Base-by-base conservation (phyloP, 1,140 invertebrate species). In the Drosophila arizonae region DNA sequence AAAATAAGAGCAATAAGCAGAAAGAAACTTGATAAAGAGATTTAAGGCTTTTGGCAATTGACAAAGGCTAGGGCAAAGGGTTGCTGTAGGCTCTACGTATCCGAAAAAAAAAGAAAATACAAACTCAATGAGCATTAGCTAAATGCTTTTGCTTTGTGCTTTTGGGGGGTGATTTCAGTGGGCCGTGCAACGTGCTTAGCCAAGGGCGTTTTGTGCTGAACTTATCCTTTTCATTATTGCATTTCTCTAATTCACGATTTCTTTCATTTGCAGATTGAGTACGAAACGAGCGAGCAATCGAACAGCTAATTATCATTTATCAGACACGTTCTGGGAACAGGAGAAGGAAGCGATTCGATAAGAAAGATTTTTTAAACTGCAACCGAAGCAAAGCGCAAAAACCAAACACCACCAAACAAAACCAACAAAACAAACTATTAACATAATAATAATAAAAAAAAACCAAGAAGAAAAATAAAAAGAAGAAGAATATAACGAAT, bases 401-500 rank as follows among this genome's bases (percentile, higher is more conserved):
- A 90, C 80, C 89, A 87, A 88, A 90, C 90, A 91, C 90, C 90
- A 90, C 90, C 90, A 91, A 91, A 79, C 70, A 90, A 90, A 90
- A 90, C 89, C 89, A 91, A 91, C 89, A 90, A 90, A 90, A 89
- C 89, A 91, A 90, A 91, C 82, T 89, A 88, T 80, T 89, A 88
- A 84, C 65, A 80, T 73, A 76, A 76, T 43, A 57, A 46, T 24
- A 24, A 2, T 24, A 57, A 56, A 28, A 56, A 4, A 43, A 13
- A 21, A 64, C n/a, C 8, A 55, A 30, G 5, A 56, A 33, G n/a
- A n/a, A 17, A 17, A 17, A n/a, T 13, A n/a, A n/a, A n/a, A n/a
- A n/a, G 26, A 39, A 43, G 15, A 56, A 26, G 1, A 70, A 90
- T 73, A 79, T 76, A 90, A 90, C 76, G 86, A 90, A 82, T 90